These are phyloP conservation scores for Rhagoletis zephyria DNA, from an alignment of 1,140 invertebrate species.

Conservation along the genomic window DNA sequence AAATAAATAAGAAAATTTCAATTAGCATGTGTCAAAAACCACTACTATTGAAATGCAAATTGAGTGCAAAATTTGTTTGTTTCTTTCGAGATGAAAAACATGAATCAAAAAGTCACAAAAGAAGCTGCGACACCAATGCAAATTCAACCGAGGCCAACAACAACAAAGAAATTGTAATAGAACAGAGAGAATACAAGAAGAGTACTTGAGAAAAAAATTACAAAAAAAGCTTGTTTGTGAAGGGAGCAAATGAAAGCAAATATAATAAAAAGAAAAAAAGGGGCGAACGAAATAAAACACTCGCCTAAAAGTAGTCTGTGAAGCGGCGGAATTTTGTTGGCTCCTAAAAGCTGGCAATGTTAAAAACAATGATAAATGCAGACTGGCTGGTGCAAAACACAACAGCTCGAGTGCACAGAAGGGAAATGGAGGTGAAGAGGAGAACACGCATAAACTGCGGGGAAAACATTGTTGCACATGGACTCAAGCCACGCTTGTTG, in stretches of 20 bases:
- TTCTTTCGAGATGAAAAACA: background rate
- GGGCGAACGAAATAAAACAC: background rate
- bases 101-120: background rate
- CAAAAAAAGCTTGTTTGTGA: background rate
- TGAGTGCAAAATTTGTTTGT: constrained; percentile 9
- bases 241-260: too few relatives aligned
- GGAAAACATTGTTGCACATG: constrained; percentile 31
- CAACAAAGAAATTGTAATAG: constrained; percentile 8
- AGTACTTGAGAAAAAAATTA: background rate
- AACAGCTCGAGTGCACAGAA: background rate
- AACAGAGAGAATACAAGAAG: background rate
- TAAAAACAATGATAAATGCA: constrained; percentile 22
- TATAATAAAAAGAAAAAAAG: background rate
- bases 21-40: background rate
- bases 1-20: background rate
- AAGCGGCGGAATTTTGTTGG: background rate
- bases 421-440: background rate
- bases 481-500: constrained; percentile 30
- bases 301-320: background rate
- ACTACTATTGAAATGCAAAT: constrained; percentile 23
- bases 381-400: background rate
- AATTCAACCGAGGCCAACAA: background rate
- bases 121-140: background rate
- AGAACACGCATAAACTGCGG: background rate
- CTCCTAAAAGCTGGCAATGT: background rate